A percentile compares a stretch with the other conserved stretches of the same genome.
phyloP scores from a whole-genome alignment of 1,140 invertebrate genomes.

The Drosophila sp. region DNA sequence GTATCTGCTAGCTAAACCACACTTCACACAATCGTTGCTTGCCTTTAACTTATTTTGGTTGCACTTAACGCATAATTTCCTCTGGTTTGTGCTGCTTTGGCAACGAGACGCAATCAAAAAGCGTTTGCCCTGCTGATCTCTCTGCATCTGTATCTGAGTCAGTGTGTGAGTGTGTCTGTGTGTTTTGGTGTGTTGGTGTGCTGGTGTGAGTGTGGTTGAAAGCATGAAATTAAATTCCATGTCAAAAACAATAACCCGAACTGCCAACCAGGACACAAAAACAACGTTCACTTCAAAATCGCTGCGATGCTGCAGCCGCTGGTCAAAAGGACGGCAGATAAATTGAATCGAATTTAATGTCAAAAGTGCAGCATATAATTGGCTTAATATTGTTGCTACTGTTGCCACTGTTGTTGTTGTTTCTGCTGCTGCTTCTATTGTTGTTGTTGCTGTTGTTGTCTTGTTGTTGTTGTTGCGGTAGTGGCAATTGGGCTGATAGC shows the following conservation, averaged over 20 bases:
- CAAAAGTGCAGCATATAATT: conserved; percentile 81
- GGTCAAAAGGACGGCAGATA: conserved; percentile 61
- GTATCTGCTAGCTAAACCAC: not conserved
- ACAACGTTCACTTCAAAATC: conserved; percentile 37
- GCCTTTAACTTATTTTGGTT: conserved; percentile 43
- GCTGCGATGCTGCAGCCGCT: conserved; percentile 30
- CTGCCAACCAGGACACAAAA: conserved; percentile 46
- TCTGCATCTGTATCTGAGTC: not conserved
- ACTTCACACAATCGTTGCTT: conserved; percentile 3
- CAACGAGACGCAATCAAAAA: conserved; percentile 29
- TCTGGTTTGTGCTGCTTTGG: conserved; percentile 44
- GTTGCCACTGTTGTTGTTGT: conserved; percentile 5
- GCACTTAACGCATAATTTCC: conserved; percentile 65
- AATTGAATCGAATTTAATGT: conserved; percentile 81
- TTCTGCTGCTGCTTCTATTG: conserved; percentile 28
- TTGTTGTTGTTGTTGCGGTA: conserved; percentile 2
- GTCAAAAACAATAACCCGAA: conserved; percentile 73
- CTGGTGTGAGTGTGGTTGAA: conserved; percentile 23
- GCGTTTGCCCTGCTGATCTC: conserved; percentile 13
- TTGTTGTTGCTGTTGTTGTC: conserved; percentile 14
- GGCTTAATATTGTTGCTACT: conserved; percentile 59
- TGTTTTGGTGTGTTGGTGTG: not conserved
- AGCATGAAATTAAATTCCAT: conserved; percentile 79
- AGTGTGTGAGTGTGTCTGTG: not conserved
- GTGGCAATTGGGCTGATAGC: conserved; percentile 15